Conservation (phyloP, 2,113 vertebrate genomes). For the Vombatus ursinus region DNA sequence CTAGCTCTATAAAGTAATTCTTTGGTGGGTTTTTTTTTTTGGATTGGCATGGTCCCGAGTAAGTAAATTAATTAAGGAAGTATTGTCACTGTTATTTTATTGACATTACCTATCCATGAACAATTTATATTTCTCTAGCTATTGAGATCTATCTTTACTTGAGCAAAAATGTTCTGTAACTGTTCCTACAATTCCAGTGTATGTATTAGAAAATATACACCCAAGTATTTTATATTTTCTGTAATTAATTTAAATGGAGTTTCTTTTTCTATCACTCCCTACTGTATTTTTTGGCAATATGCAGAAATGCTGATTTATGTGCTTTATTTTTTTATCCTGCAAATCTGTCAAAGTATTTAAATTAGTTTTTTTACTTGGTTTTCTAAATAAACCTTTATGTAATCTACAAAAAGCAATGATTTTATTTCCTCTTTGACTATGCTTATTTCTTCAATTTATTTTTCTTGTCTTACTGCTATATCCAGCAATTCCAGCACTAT, state of each 20-base stretch:
- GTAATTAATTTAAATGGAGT: background rate
- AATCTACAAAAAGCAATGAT: background rate
- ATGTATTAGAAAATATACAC: background rate
- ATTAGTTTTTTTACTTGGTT: background rate
- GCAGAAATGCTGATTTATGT: background rate
- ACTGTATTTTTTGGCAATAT: background rate
- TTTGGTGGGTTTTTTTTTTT: background rate
- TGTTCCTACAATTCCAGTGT: background rate
- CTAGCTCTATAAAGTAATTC: background rate
- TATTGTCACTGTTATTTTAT: background rate
- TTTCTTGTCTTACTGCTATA: background rate
- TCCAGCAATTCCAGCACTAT: background rate
- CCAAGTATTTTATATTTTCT: background rate
- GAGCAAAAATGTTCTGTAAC: background rate
- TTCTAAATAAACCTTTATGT: background rate
- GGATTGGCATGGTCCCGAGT: background rate
- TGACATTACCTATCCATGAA: background rate
- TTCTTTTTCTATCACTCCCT: background rate
- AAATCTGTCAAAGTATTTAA: background rate
- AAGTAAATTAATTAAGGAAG: background rate
- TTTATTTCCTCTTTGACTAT: background rate
- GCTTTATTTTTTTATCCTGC: background rate
- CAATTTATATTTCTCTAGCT: background rate
- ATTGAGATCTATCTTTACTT: background rate
- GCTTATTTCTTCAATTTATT: background rate